A percentile compares a stretch with the other conserved stretches of the same genome.
These are phyloP conservation scores for Abrostola tripartita DNA, from an alignment of 2,888 invertebrate species.

Conservation along the genomic window DNA sequence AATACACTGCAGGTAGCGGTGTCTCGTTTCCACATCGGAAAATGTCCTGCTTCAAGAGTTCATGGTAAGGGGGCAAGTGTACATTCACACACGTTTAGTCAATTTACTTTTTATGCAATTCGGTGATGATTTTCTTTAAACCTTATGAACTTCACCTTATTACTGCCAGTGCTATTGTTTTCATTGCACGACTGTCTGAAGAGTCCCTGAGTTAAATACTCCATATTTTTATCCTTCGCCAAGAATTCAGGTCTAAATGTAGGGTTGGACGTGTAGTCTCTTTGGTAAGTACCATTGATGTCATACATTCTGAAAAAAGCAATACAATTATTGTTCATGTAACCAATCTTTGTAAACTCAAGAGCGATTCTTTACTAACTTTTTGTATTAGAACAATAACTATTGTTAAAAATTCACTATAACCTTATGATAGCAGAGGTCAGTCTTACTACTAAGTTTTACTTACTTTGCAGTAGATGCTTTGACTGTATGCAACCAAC, in stretches of 20 bases:
- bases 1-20: not conserved
- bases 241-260: conserved; percentile 23
- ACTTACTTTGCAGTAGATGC: conserved; percentile 38
- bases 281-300: conserved; percentile 1
- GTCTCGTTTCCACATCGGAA: not conserved
- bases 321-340: no score
- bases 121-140: not conserved
- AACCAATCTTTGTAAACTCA: not conserved
- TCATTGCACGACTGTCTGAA: conserved; percentile 23
- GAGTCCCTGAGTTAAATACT: conserved; percentile 15
- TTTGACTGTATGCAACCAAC: conserved; percentile 33
- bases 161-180: conserved; percentile 8
- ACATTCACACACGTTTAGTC: no score
- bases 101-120: no score
- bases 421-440: not conserved
- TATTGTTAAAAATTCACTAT: not conserved
- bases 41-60: not conserved
- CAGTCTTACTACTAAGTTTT: not conserved
- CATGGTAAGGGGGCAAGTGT: not conserved
- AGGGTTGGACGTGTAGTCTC: conserved; percentile 4
- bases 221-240: conserved; percentile 8
- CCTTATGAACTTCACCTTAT: conserved; percentile 17
- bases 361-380: not conserved
- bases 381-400: not conserved
- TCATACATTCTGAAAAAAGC: conserved; percentile 30